These are phyloP conservation scores for Aurelia sp. DNA, from an alignment of 30 jellyfish, hydroid and myxozoan genomes.

Conservation along the genomic window DNA sequence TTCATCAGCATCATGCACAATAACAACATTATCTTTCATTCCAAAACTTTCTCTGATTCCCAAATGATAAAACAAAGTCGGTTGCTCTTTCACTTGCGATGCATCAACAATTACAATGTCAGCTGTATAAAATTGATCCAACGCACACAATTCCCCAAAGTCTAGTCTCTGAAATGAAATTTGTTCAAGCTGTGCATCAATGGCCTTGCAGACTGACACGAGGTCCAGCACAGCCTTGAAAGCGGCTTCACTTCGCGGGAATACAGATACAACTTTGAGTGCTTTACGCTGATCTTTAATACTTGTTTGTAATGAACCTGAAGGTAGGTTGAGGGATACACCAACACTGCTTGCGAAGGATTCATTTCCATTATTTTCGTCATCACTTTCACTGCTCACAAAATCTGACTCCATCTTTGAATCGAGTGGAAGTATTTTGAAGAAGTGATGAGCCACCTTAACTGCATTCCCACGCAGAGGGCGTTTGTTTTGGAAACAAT, in stretches of 20 bases:
- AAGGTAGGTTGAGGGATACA: constrained; percentile 53
- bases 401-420: constrained; percentile 47
- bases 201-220: constrained; percentile 71
- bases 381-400: constrained; percentile 20
- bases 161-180: constrained; percentile 84
- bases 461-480: constrained; percentile 20
- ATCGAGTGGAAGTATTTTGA: background rate
- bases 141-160: constrained; percentile 87
- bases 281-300: constrained; percentile 55
- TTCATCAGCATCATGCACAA: constrained; percentile 67
- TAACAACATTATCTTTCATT: constrained; percentile 89
- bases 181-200: constrained; percentile 70
- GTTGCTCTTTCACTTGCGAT: constrained; percentile 69
- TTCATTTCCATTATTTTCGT: constrained; percentile 21
- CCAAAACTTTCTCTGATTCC: constrained; percentile 99
- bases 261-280: constrained; percentile 80
- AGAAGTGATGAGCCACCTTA: constrained; percentile 17
- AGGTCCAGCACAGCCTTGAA: constrained; percentile 63
- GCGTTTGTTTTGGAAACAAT: background rate
- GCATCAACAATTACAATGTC: constrained; percentile 95
- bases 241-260: constrained; percentile 78
- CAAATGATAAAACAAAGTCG: constrained; percentile 92
- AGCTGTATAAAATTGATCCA: constrained; percentile 91
- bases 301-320: constrained; percentile 15
- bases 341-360: constrained; percentile 27